Conservation (phyloP, 2,888 invertebrate species). For the Drosophila differens region DNA sequence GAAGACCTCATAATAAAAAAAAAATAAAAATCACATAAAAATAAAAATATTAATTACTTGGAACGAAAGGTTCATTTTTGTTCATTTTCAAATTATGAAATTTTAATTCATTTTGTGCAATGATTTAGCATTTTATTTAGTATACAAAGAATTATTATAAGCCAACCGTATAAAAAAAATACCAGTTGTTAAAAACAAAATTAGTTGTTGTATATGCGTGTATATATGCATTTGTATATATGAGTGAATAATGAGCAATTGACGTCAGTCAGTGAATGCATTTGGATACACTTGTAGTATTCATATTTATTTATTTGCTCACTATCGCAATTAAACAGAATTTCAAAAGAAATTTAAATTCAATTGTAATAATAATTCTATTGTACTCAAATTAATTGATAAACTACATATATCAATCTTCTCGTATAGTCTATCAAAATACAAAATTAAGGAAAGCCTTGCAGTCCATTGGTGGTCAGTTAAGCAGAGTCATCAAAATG, state of each 20-base stretch:
- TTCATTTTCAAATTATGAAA: background rate
- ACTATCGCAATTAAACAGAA: background rate
- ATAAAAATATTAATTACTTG: background rate
- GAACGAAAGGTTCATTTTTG: background rate
- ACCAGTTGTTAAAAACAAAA: background rate
- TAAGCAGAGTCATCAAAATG: background rate
- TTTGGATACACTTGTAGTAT: constrained; percentile 7
- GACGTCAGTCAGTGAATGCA: constrained; percentile 44
- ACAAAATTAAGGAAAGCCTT: background rate
- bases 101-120: background rate
- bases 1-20: background rate
- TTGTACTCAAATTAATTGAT: background rate
- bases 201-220: background rate
- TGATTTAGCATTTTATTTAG: background rate
- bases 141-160: background rate
- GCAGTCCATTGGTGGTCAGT: background rate
- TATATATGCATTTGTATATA: background rate
- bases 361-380: background rate
- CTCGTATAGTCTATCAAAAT: background rate
- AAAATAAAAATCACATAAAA: background rate
- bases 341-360: background rate
- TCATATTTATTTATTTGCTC: constrained; percentile 12
- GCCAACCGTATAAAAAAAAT: background rate
- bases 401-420: background rate
- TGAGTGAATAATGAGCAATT: constrained; percentile 38